Percentiles rank a stretch among this genome's conserved stretches.
Evolutionary conservation across 1,140 invertebrate genomes (phyloP).

Genomic region (Lysiphlebus fabarum): DNA sequence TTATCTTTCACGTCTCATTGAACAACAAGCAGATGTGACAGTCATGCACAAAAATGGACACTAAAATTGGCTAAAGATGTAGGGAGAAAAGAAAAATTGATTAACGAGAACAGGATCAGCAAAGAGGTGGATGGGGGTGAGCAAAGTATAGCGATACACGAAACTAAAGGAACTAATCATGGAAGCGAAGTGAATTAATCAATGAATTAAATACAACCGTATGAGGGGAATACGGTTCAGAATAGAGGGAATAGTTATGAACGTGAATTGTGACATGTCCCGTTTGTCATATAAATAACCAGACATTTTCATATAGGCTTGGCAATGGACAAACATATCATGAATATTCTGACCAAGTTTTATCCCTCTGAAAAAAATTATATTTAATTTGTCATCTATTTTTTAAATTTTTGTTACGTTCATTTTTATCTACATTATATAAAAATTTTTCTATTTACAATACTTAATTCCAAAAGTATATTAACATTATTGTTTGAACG

Average conservation of each 20-base stretch:
- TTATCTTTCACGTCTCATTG: conserved; percentile 2
- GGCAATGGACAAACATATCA: too few species aligned
- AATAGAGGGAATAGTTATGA: conserved; percentile 13
- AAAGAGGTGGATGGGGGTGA: not conserved
- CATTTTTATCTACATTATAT: too few species aligned
- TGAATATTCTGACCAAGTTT: too few species aligned
- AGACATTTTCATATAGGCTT: conserved; percentile 36
- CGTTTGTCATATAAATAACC: conserved; percentile 55
- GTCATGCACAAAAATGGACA: conserved; percentile 11
- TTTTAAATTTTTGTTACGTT: too few species aligned
- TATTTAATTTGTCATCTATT: too few species aligned
- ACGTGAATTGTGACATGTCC: conserved; percentile 44
- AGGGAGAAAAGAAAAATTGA: conserved; percentile 16
- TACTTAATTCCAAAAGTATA: too few species aligned
- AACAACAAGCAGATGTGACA: conserved; percentile 9
- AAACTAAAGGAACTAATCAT: conserved; percentile 42
- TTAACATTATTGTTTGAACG: too few species aligned
- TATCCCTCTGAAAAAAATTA: too few species aligned
- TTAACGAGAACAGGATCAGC: not conserved
- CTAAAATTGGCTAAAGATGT: conserved; percentile 20
- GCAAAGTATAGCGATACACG: conserved; percentile 4
- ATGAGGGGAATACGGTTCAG: conserved; percentile 1
- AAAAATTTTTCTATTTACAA: too few species aligned
- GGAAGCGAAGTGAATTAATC: conserved; percentile 54
- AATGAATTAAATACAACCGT: conserved; percentile 52